Evolutionary conservation across 2,888 invertebrate species (phyloP).

Genomic region (Thera britannica): DNA sequence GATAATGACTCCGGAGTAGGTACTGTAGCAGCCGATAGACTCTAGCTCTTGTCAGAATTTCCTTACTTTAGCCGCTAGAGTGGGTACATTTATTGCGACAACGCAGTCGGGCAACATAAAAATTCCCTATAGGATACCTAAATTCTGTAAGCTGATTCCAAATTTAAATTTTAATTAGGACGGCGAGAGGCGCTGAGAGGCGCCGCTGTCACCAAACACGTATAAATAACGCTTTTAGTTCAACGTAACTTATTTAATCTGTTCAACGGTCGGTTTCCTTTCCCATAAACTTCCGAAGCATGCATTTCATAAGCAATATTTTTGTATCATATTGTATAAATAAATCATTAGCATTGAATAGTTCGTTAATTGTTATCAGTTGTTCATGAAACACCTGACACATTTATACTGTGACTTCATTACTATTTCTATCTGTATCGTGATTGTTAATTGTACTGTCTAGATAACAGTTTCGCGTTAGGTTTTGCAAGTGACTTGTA

Average conservation of each 20-base stretch:
- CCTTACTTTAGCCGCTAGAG: not conserved
- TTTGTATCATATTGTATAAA: slow-evolving; percentile 14
- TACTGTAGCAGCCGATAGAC: too few relatives aligned
- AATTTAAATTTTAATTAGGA: slow-evolving; percentile 76
- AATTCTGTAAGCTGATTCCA: slow-evolving; percentile 60
- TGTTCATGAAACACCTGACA: slow-evolving; percentile 15
- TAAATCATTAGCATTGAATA: slow-evolving; percentile 16
- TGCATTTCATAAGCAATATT: slow-evolving; percentile 6
- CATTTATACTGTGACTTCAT: slow-evolving; percentile 14
- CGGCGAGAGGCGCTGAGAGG: slow-evolving; percentile 58
- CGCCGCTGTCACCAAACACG: slow-evolving; percentile 65
- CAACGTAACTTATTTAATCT: slow-evolving; percentile 35
- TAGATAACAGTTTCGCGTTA: slow-evolving; percentile 17
- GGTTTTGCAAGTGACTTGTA: slow-evolving; percentile 12
- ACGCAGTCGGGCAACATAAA: not conserved
- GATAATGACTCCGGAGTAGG: too few relatives aligned
- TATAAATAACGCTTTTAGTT: slow-evolving; percentile 71
- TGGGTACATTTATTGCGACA: not conserved
- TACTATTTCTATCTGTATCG: slow-evolving; percentile 14
- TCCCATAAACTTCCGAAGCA: slow-evolving; percentile 18
- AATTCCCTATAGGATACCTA: slow-evolving; percentile 46
- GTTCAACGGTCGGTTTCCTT: slow-evolving; percentile 14
- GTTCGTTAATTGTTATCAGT: slow-evolving; percentile 12
- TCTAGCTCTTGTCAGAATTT: too few relatives aligned
- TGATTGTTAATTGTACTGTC: slow-evolving; percentile 13